These are phyloP conservation scores for Ctenicera cuprea DNA, from an alignment of 2,888 invertebrate genomes.

Conservation along the genomic window DNA sequence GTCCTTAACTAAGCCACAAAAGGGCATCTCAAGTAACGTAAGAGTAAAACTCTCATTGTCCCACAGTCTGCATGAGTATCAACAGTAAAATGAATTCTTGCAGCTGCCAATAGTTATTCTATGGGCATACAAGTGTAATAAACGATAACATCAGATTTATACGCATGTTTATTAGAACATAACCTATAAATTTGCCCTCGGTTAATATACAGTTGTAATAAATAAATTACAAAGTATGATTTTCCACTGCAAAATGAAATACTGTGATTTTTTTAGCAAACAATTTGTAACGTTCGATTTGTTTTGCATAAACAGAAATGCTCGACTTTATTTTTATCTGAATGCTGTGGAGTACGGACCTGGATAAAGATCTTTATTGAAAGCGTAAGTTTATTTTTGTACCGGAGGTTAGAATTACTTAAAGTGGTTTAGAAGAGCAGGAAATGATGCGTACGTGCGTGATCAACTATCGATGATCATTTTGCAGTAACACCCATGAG, in stretches of 20 bases:
- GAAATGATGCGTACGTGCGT: conserved; percentile 12
- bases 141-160: conserved; percentile 61
- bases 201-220: conserved; percentile 57
- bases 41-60: conserved; percentile 5
- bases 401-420: background rate
- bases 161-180: conserved; percentile 56
- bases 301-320: conserved; percentile 10
- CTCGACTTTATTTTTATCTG: background rate
- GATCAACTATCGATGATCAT: conserved; percentile 5
- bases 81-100: conserved; percentile 35
- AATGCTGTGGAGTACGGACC: conserved; percentile 1
- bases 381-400: background rate
- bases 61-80: conserved; percentile 8
- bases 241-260: conserved; percentile 29
- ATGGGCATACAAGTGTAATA: conserved; percentile 57
- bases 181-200: conserved; percentile 57
- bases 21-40: conserved; percentile 1
- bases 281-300: conserved; percentile 32
- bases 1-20: background rate
- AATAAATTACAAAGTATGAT: conserved; percentile 54
- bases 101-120: conserved; percentile 54
- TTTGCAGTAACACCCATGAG: conserved; percentile 9
- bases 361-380: background rate
- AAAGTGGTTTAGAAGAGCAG: background rate
- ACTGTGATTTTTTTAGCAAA: conserved; percentile 21